These are phyloP conservation scores for Charaxes varanes DNA, from an alignment of 1,140 invertebrate genomes.

Conservation along the genomic window DNA sequence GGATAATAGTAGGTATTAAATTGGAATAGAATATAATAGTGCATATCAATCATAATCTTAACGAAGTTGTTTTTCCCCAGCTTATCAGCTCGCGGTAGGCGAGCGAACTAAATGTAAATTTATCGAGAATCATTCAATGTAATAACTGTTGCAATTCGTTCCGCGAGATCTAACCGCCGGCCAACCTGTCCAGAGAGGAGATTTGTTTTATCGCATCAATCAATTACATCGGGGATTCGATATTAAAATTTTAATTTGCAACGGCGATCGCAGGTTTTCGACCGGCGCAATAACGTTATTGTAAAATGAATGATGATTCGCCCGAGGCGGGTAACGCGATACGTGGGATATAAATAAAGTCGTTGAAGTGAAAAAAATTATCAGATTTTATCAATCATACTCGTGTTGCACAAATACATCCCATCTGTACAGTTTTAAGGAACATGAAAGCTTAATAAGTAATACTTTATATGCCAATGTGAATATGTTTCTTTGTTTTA, in stretches of 20 bases:
- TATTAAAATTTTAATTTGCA: constrained; percentile 52
- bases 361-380: constrained; percentile 61
- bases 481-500: constrained; percentile 2
- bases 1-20: too few species aligned
- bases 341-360: constrained; percentile 56
- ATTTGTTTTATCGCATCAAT: constrained; percentile 62
- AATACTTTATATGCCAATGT: too few species aligned
- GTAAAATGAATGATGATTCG: constrained; percentile 52
- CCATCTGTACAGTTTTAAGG: constrained; percentile 3
- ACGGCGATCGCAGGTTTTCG: constrained; percentile 32
- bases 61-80: neutral
- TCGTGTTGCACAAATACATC: constrained; percentile 29
- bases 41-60: constrained; percentile 2
- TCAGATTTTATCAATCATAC: constrained; percentile 51
- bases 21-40: too few species aligned
- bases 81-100: constrained; percentile 6
- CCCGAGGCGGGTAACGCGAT: constrained; percentile 49
- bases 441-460: too few species aligned
- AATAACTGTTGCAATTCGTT: constrained; percentile 44
- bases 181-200: constrained; percentile 25
- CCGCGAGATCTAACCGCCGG: constrained; percentile 21
- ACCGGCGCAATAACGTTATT: constrained; percentile 46
- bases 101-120: constrained; percentile 29
- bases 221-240: constrained; percentile 44
- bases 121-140: constrained; percentile 25